phyloP scores from a whole-genome alignment of 2,113 vertebrate genomes.

The Lagenorhynchus albirostris region DNA sequence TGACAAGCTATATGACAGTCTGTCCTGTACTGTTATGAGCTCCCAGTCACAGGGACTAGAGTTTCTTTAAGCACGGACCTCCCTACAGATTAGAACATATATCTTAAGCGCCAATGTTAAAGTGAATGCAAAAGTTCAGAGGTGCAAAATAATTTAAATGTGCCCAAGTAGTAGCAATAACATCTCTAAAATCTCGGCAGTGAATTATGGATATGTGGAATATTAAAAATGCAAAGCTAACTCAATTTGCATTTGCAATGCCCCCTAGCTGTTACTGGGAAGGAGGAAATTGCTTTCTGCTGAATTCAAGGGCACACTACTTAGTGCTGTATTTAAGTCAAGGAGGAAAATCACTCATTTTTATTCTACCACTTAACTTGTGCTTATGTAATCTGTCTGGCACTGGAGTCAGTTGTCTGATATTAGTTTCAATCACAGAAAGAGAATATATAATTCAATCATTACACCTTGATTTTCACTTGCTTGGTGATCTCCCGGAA shows the following conservation, averaged over 20 bases:
- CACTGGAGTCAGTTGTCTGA: slow-evolving; percentile 81
- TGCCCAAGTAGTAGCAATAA: slow-evolving; percentile 83
- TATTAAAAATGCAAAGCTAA: slow-evolving; percentile 89
- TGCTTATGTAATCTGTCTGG: slow-evolving; percentile 86
- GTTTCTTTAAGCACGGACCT: background rate
- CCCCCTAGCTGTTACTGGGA: slow-evolving; percentile 83
- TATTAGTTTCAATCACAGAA: slow-evolving; percentile 82
- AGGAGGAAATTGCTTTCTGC: slow-evolving; percentile 86
- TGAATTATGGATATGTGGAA: slow-evolving; percentile 86
- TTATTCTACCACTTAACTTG: slow-evolving; percentile 87
- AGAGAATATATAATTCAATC: slow-evolving; percentile 83
- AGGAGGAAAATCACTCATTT: slow-evolving; percentile 87
- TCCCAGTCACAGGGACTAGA: background rate
- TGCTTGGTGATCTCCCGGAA: slow-evolving; percentile 66
- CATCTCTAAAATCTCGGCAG: slow-evolving; percentile 79
- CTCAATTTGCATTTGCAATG: slow-evolving; percentile 86
- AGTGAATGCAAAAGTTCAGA: slow-evolving; percentile 85
- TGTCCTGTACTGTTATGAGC: background rate
- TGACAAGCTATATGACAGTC: slow-evolving; percentile 27
- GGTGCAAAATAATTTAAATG: slow-evolving; percentile 86
- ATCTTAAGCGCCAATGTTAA: slow-evolving; percentile 79
- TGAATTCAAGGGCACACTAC: slow-evolving; percentile 85
- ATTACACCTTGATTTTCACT: slow-evolving; percentile 82
- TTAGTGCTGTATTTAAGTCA: slow-evolving; percentile 85
- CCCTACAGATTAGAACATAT: slow-evolving; percentile 67